A percentile compares a stretch with the other conserved stretches of the same genome.
Conservation (phyloP, 2,113 vertebrate genomes). For the Oncorhynchus nerka region DNA sequence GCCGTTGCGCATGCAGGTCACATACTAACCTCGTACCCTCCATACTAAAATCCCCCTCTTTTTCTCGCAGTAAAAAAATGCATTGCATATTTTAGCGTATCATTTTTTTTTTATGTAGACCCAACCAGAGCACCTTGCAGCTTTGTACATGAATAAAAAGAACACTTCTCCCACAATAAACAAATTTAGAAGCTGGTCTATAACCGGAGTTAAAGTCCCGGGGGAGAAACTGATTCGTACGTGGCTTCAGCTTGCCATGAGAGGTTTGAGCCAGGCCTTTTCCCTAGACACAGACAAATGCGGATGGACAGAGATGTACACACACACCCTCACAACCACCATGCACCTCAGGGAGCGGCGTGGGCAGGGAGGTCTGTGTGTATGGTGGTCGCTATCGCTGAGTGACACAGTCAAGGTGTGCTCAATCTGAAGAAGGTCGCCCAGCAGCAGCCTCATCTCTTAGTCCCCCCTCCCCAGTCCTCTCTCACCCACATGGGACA, state of each 20-base stretch:
- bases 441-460: too few species aligned
- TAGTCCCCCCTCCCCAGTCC: too few species aligned
- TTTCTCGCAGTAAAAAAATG: neutral
- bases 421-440: neutral
- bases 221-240: neutral
- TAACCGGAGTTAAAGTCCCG: neutral
- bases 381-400: neutral
- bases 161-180: neutral
- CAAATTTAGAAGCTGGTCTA: neutral
- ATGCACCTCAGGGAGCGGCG: too few species aligned
- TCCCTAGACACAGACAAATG: neutral
- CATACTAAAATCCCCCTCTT: neutral
- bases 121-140: neutral
- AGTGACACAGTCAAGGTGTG: neutral
- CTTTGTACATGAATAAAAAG: neutral
- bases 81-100: neutral
- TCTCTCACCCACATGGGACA: too few species aligned
- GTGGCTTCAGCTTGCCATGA: neutral
- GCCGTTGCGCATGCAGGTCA: conserved; percentile 1
- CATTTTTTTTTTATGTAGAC: neutral
- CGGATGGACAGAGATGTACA: neutral
- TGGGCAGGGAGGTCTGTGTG: too few species aligned
- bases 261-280: neutral
- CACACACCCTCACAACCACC: neutral
- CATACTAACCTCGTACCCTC: neutral